A percentile compares a stretch with the other conserved stretches of the same genome.
phyloP scores from a whole-genome alignment of 2,797 vertebrate genomes.

The Acanthiza pusilla region DNA sequence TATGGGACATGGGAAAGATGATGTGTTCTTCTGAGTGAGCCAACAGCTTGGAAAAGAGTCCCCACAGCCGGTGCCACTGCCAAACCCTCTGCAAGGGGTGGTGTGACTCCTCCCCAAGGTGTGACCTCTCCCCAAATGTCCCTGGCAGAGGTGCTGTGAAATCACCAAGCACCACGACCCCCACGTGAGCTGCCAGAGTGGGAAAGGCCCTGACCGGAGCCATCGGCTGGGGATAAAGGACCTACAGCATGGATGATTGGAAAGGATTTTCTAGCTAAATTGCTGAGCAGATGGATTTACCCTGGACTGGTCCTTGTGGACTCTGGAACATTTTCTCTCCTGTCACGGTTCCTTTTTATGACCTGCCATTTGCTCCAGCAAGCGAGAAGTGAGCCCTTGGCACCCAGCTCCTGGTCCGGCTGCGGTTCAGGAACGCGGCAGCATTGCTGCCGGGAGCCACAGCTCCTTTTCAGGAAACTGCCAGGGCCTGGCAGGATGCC shows the following conservation, averaged over 20 bases:
- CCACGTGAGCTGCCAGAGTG: rapidly evolving
- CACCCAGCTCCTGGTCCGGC: neutral
- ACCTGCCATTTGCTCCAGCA: conserved; percentile 53
- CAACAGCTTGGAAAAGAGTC: neutral
- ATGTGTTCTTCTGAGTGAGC: rapidly evolving
- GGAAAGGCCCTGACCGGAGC: neutral
- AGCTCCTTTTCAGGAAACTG: neutral
- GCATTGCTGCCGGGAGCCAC: neutral
- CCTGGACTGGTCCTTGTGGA: conserved; percentile 45
- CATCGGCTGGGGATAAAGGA: neutral
- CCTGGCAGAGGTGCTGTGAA: rapidly evolving
- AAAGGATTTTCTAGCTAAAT: conserved; percentile 46
- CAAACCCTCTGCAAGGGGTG: neutral
- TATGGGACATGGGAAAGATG: rapidly evolving
- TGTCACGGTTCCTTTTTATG: conserved; percentile 50
- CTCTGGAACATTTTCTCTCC: conserved; percentile 60
- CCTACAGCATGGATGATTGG: neutral
- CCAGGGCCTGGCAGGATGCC: neutral
- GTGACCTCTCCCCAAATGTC: rapidly evolving
- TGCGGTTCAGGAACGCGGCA: neutral
- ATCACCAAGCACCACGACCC: rapidly evolving
- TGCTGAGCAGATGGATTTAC: conserved; percentile 66
- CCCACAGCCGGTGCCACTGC: rapidly evolving
- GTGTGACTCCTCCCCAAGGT: neutral
- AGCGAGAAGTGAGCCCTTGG: conserved; percentile 33